Evolutionary conservation across 2,113 vertebrate species (phyloP).

Genomic region (Acanthisitta chloris): DNA sequence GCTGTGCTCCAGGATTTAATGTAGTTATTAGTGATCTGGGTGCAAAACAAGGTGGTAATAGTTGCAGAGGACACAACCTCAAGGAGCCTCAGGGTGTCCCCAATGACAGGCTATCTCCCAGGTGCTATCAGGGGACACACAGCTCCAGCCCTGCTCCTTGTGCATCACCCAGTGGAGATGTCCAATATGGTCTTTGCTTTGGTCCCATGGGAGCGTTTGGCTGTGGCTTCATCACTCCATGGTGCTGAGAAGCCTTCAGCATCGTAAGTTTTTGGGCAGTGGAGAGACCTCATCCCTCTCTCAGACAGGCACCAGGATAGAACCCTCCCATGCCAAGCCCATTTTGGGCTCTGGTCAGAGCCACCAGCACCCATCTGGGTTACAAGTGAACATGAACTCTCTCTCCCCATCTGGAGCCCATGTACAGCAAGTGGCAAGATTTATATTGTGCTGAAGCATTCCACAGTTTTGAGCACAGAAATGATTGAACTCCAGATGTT

Average conservation of each 20-base stretch:
- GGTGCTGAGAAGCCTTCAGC: not conserved
- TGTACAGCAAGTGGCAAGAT: constrained; percentile 78
- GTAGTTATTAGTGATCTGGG: not conserved
- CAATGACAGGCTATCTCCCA: fast-evolving
- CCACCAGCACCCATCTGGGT: constrained; percentile 69
- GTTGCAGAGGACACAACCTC: not conserved
- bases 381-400: constrained; percentile 71
- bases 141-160: not conserved
- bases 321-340: constrained; percentile 34
- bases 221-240: not conserved
- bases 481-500: constrained; percentile 84
- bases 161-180: not conserved
- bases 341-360: constrained; percentile 60
- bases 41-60: not conserved
- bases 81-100: fast-evolving
- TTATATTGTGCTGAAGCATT: constrained; percentile 83
- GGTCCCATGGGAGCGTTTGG: fast-evolving
- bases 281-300: not conserved
- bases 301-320: not conserved
- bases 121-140: not conserved
- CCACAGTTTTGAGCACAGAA: constrained; percentile 81
- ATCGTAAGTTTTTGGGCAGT: not conserved
- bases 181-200: not conserved
- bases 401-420: constrained; percentile 77
- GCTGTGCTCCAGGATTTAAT: not conserved